These are phyloP conservation scores for Anneissia japonica DNA, from an alignment of 35 echinoderm and acorn worm species.

Conservation along the genomic window DNA sequence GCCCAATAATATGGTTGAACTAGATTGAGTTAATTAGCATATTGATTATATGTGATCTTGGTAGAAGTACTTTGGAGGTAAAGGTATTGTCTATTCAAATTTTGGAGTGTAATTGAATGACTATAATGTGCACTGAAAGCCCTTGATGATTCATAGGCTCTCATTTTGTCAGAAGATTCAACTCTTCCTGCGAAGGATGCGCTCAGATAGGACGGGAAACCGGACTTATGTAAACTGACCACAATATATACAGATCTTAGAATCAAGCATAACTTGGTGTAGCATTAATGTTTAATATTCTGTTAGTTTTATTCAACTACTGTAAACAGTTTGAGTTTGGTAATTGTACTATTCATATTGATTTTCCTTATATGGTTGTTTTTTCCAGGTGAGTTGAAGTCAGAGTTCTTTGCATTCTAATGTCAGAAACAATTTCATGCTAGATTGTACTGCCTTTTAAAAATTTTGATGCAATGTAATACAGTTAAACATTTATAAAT, in stretches of 20 bases:
- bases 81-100: neutral
- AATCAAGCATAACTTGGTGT: neutral
- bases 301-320: no score
- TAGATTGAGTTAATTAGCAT: neutral
- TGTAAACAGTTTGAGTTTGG: no score
- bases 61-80: neutral
- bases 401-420: no score
- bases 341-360: no score
- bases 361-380: no score
- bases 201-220: neutral
- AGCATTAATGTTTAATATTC: no score
- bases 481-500: no score
- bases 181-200: neutral
- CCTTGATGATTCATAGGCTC: neutral
- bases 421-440: no score
- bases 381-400: no score
- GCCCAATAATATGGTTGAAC: neutral
- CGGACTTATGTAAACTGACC: neutral
- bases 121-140: neutral
- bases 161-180: neutral
- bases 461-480: no score
- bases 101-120: neutral
- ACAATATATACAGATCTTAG: neutral
- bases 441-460: no score
- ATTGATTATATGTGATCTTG: neutral